Conservation (phyloP, 2,888 invertebrate species). For the Didymodactylos carnosus region DNA sequence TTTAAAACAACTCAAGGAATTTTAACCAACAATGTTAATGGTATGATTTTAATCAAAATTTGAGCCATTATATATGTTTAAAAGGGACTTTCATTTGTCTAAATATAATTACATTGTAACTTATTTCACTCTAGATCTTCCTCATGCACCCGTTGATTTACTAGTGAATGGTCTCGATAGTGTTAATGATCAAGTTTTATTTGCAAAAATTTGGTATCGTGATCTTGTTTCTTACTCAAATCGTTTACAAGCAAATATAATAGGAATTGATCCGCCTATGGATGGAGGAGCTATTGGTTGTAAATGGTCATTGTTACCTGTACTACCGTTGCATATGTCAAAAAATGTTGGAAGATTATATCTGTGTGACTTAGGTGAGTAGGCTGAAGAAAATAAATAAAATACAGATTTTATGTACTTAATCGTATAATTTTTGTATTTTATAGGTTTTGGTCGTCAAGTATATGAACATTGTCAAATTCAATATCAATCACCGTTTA, state of each 20-base stretch:
- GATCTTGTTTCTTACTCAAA: background rate
- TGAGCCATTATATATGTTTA: too few relatives aligned
- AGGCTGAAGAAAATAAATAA: too few relatives aligned
- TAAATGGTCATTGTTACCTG: conserved; percentile 6
- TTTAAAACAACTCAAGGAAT: background rate
- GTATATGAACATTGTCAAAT: conserved; percentile 11
- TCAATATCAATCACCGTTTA: conserved; percentile 10
- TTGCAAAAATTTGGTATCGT: background rate
- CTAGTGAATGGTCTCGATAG: conserved; percentile 7
- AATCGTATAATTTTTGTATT: too few relatives aligned
- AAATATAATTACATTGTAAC: background rate
- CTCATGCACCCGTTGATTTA: conserved; percentile 3
- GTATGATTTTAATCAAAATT: too few relatives aligned
- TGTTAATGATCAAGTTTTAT: background rate
- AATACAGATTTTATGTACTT: too few relatives aligned
- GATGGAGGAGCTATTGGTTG: conserved; percentile 1
- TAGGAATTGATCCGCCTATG: conserved; percentile 8
- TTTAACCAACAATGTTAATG: background rate
- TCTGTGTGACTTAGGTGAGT: conserved; percentile 11
- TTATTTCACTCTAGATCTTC: background rate
- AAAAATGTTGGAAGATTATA: conserved; percentile 9
- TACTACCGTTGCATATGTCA: conserved; percentile 1
- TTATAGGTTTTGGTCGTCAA: conserved; percentile 5
- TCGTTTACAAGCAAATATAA: background rate
- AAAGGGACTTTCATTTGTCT: background rate